Base-by-base conservation (phyloP, 2,113 vertebrate species). In the Chloroceryle aenea region DNA sequence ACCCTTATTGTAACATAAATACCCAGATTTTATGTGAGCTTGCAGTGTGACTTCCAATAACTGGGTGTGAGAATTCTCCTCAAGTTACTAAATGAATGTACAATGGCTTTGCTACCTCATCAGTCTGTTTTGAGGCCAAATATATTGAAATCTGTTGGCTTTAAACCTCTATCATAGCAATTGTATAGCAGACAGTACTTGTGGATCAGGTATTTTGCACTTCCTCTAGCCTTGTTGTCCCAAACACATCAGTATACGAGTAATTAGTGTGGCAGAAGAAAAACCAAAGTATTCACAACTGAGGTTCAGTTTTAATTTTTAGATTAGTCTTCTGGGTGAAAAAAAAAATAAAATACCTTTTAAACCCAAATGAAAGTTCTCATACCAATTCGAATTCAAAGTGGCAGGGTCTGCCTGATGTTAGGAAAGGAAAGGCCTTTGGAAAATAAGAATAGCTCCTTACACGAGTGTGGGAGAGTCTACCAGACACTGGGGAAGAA, bases 341-440 rank as follows among this genome's bases (percentile, higher is more conserved):
- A 61, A 20, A 66, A 42, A 21, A 21, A 19, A 10, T 20, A 52
- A 7, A 4, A 4, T 9, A n/a, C 0, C 2, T 2, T 36, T 11
- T 21, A 64, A 84, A 32, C 4, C 3, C 12, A 64, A 80, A 63
- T 36, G 8, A 25, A 87, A 84, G 5, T 18, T 79, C n/a, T 88
- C 9, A 27, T 25, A 53, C 9, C 16, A 58, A 43, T 71, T 80
- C 14, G 47, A 43, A 61, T 38, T 81, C 20, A 34, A 83, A 90
- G 22, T 56, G 9, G 19, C 7, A 56, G 12, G 3, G 7, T 69
- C 38, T 42, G 12, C 2, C n/a, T 42, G 10, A 19, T 83, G 11
- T 58, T 20, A 55, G 62, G 26, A 87, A 61, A 84, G 7, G 16
- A 45, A 5, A 64, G 4, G 4, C 45, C 25, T 87, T 80, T 73